phyloP scores from a whole-genome alignment of 2,113 vertebrate genomes.

The Peromyscus polionotus region DNA sequence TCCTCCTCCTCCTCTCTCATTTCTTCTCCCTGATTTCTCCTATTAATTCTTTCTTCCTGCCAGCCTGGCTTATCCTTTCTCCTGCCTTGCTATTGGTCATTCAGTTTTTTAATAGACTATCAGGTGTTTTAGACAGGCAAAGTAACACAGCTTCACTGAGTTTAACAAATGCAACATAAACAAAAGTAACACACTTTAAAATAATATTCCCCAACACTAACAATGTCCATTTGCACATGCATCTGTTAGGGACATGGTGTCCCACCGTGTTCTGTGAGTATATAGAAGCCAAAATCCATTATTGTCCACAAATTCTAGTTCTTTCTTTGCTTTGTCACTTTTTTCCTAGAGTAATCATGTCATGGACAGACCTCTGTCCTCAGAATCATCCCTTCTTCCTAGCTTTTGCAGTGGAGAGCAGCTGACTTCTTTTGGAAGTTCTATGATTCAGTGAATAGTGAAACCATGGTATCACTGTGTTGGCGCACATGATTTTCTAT shows the following conservation, averaged over 20 bases:
- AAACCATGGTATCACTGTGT: neutral
- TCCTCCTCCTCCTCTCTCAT: too few relatives aligned
- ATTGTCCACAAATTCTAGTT: neutral
- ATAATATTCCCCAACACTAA: too few relatives aligned
- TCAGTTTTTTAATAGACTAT: too few relatives aligned
- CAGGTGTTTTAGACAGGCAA: too few relatives aligned
- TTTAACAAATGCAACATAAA: too few relatives aligned
- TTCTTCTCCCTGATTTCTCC: too few relatives aligned
- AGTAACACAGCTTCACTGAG: too few relatives aligned
- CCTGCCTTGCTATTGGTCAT: too few relatives aligned
- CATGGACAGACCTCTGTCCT: neutral
- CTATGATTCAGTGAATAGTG: neutral
- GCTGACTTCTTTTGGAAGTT: neutral
- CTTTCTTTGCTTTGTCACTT: neutral
- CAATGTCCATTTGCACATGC: neutral
- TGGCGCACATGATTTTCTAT: neutral
- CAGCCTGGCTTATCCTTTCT: too few relatives aligned
- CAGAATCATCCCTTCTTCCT: accelerated
- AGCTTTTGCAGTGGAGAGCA: neutral
- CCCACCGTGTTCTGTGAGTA: neutral
- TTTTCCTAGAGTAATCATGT: neutral
- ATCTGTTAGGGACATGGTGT: neutral
- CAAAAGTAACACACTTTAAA: too few relatives aligned
- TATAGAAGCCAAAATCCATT: neutral
- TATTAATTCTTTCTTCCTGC: too few relatives aligned